A percentile compares a stretch with the other conserved stretches of the same genome.
Conservation (phyloP, 2,888 invertebrate species). For the Troides aeacus region DNA sequence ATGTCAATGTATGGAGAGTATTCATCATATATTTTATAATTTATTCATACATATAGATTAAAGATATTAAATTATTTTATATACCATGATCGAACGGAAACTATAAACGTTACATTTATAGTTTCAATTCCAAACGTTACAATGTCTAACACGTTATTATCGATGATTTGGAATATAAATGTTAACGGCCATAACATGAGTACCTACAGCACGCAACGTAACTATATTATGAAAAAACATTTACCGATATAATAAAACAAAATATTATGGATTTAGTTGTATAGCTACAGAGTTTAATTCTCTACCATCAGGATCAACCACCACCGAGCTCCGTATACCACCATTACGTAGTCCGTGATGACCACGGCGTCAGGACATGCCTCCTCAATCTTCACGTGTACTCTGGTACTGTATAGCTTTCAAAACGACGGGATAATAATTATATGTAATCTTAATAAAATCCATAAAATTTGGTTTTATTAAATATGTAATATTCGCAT, state of each 20-base stretch:
- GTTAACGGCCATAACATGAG: slow-evolving; percentile 23
- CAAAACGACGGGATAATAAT: too few relatives aligned
- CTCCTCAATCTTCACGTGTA: too few relatives aligned
- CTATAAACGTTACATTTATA: slow-evolving; percentile 13
- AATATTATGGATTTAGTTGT: too few relatives aligned
- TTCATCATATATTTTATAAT: slow-evolving; percentile 31
- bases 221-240: background rate
- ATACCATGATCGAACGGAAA: slow-evolving; percentile 1
- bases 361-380: too few relatives aligned
- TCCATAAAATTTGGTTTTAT: too few relatives aligned
- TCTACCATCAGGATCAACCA: too few relatives aligned
- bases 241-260: background rate
- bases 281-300: too few relatives aligned
- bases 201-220: slow-evolving; percentile 28
- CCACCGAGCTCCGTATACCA: too few relatives aligned
- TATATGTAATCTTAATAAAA: too few relatives aligned
- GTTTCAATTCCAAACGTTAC: slow-evolving; percentile 9
- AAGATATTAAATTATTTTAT: slow-evolving; percentile 16
- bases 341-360: too few relatives aligned
- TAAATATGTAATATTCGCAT: too few relatives aligned
- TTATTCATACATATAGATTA: slow-evolving; percentile 31
- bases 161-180: slow-evolving; percentile 9
- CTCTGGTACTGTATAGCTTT: too few relatives aligned
- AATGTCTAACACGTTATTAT: slow-evolving; percentile 7
- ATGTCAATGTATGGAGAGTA: slow-evolving; percentile 62